phyloP scores from a whole-genome alignment of 2,113 vertebrate species.

The Catharus minimus region DNA sequence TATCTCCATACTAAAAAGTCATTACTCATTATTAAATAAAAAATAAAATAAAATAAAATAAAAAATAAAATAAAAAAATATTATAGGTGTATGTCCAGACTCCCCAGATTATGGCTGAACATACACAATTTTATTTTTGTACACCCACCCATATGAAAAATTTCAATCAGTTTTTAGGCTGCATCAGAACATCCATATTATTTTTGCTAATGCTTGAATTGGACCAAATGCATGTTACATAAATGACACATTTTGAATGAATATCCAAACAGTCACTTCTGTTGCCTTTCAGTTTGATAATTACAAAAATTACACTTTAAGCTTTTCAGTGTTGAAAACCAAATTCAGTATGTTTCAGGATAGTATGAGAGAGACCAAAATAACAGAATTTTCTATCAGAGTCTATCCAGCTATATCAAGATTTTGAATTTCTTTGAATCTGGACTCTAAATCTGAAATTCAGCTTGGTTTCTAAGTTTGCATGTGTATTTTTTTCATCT shows the following conservation, averaged over 20 bases:
- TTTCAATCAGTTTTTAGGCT: background rate
- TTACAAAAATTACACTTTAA: background rate
- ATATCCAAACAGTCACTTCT: background rate
- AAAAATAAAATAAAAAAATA: background rate
- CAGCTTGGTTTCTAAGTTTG: background rate
- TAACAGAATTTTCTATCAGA: background rate
- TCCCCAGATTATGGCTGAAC: background rate
- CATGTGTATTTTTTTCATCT: fast-evolving
- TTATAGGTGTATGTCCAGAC: background rate
- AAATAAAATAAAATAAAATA: too few relatives aligned
- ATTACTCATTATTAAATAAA: background rate
- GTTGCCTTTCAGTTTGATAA: background rate
- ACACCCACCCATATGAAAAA: background rate
- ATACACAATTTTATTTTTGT: background rate
- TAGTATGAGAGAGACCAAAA: background rate
- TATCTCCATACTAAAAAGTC: background rate
- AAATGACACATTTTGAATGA: background rate
- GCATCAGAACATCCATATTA: background rate
- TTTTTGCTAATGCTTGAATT: background rate
- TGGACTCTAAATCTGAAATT: background rate
- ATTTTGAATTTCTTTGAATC: background rate
- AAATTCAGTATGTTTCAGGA: background rate
- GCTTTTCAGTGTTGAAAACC: background rate
- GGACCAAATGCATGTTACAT: background rate
- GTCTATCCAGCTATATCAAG: background rate